Conservation (phyloP, 2,888 invertebrate genomes). For the Rhorus exstirpatorius region DNA sequence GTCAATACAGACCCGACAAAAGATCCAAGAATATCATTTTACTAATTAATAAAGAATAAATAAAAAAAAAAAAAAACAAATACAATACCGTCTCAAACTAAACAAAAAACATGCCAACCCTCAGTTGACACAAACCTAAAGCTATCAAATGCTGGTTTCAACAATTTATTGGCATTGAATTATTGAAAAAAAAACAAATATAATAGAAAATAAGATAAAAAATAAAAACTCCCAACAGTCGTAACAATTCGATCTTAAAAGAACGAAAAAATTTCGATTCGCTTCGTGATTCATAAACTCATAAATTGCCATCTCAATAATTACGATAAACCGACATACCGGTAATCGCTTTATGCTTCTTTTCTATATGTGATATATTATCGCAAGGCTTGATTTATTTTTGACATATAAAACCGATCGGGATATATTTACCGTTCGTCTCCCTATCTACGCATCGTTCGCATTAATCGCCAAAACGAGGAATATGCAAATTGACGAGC, state of each 20-base stretch:
- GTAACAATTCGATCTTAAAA: background rate
- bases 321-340: constrained; percentile 14
- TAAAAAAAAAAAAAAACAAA: too few species aligned
- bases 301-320: constrained; percentile 29
- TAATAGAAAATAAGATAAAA: background rate
- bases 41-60: too few species aligned
- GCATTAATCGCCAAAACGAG: constrained; percentile 65
- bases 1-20: too few species aligned
- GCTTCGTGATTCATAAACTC: background rate
- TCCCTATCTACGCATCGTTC: constrained; percentile 27
- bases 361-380: constrained; percentile 10
- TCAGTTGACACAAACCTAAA: too few species aligned
- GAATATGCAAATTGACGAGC: constrained; percentile 62
- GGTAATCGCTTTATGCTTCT: constrained; percentile 29
- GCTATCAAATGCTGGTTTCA: too few species aligned
- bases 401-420: constrained; percentile 18
- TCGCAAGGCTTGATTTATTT: constrained; percentile 49
- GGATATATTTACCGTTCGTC: constrained; percentile 49
- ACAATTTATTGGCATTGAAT: background rate
- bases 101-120: too few species aligned
- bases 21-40: too few species aligned
- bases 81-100: too few species aligned
- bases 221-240: background rate
- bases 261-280: background rate
- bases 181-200: background rate